Conservation (phyloP, 2,888 invertebrate species). For the Hermaeophaga mercurialis region DNA sequence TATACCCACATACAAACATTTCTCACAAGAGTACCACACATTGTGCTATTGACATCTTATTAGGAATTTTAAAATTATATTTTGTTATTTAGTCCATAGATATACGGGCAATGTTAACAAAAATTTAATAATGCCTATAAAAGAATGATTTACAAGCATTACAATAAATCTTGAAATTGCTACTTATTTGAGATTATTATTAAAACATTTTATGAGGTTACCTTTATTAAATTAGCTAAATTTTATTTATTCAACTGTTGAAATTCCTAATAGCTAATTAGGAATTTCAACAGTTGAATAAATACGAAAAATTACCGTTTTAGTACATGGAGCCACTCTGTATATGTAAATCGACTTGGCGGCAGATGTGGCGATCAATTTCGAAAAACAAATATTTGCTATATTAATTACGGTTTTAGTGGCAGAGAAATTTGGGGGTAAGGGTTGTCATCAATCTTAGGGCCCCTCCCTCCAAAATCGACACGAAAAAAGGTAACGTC, state of each 20-base stretch:
- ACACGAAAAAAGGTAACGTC: constrained; percentile 40
- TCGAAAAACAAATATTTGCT: constrained; percentile 43
- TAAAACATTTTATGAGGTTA: too few relatives aligned
- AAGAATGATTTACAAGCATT: too few relatives aligned
- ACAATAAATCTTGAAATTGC: too few relatives aligned
- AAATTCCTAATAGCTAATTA: too few relatives aligned
- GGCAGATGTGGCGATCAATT: constrained; percentile 25
- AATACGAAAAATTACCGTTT: too few relatives aligned
- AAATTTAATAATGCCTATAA: too few relatives aligned
- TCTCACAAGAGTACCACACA: constrained; percentile 11
- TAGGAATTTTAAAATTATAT: constrained; percentile 14
- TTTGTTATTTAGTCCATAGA: too few relatives aligned
- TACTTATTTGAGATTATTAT: too few relatives aligned
- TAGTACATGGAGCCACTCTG: constrained; percentile 4
- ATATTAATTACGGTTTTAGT: constrained; percentile 41
- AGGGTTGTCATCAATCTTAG: constrained; percentile 39
- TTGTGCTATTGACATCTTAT: constrained; percentile 1
- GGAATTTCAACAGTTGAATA: too few relatives aligned
- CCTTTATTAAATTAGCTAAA: too few relatives aligned
- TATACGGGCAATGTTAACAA: too few relatives aligned
- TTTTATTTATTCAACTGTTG: too few relatives aligned
- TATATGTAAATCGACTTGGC: constrained; percentile 6
- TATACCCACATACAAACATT: constrained; percentile 11
- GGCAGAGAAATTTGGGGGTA: constrained; percentile 22
- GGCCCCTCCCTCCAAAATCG: constrained; percentile 35